These are phyloP conservation scores for Panulirus ornatus DNA, from an alignment of 1,140 invertebrate species.

Conservation along the genomic window DNA sequence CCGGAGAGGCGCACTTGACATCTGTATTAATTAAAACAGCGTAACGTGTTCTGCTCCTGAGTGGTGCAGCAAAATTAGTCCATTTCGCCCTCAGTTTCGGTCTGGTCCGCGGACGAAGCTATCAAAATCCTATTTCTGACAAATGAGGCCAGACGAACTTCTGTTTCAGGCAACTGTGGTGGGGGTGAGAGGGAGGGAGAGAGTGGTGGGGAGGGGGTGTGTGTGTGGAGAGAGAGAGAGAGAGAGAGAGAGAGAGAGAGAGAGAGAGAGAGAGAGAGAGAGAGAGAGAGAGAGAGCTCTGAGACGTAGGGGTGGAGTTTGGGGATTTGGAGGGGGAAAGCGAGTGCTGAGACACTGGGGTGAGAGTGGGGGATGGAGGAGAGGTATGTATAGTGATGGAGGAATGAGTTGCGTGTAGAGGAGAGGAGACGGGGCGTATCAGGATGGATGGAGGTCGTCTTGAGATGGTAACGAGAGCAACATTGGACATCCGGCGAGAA, in stretches of 20 bases:
- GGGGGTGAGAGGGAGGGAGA: background rate
- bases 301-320: background rate
- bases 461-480: too few relatives aligned
- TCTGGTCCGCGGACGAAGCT: constrained; percentile 34
- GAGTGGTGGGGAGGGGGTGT: background rate
- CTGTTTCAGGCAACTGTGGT: constrained; percentile 22
- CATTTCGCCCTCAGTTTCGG: constrained; percentile 44
- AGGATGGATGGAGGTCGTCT: too few relatives aligned
- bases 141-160: constrained; percentile 30
- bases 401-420: too few relatives aligned
- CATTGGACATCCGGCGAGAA: too few relatives aligned
- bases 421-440: too few relatives aligned
- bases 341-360: too few relatives aligned
- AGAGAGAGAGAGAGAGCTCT: background rate
- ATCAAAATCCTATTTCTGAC: constrained; percentile 53
- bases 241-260: background rate
- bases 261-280: too few relatives aligned
- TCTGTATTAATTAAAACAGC: constrained; percentile 49
- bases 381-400: too few relatives aligned
- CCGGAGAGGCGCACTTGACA: constrained; percentile 34
- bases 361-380: too few relatives aligned
- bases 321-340: background rate
- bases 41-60: constrained; percentile 37
- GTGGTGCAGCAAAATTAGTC: constrained; percentile 42
- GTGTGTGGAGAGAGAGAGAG: background rate